These are phyloP conservation scores for Hylaeus volcanicus DNA, from an alignment of 1,140 invertebrate species.

Conservation along the genomic window DNA sequence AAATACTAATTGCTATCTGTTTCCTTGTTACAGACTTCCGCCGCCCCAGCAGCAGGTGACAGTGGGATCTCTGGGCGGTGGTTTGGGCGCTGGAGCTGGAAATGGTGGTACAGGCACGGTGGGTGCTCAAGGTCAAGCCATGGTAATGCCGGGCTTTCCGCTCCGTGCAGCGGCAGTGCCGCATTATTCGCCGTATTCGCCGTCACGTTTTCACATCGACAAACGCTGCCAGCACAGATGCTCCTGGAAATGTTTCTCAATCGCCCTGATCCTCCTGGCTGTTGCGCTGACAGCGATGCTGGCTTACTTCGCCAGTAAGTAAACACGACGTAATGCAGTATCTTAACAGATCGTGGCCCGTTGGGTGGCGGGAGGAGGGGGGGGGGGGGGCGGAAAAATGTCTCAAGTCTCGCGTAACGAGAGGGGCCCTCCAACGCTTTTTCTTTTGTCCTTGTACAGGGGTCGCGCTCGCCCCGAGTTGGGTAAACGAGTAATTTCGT, in stretches of 20 bases:
- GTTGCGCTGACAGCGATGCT: slow-evolving; percentile 94
- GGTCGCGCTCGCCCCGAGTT: too few relatives aligned
- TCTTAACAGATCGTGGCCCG: neutral
- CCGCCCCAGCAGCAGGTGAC: slow-evolving; percentile 80
- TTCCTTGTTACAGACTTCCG: slow-evolving; percentile 78
- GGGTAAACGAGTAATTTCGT: too few relatives aligned
- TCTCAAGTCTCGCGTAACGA: too few relatives aligned
- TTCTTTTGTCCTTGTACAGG: too few relatives aligned
- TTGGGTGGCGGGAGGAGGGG: too few relatives aligned
- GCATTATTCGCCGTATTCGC: slow-evolving; percentile 91
- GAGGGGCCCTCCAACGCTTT: too few relatives aligned
- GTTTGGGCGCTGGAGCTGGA: slow-evolving; percentile 73
- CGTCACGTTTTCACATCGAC: slow-evolving; percentile 95
- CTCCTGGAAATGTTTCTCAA: slow-evolving; percentile 96
- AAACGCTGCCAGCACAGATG: slow-evolving; percentile 95
- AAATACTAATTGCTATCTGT: neutral
- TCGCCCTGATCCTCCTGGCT: slow-evolving; percentile 93
- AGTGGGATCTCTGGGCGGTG: slow-evolving; percentile 73
- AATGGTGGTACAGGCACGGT: slow-evolving; percentile 77
- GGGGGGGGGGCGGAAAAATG: too few relatives aligned
- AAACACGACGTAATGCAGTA: neutral
- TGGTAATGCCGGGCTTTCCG: slow-evolving; percentile 91
- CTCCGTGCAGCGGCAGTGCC: slow-evolving; percentile 86
- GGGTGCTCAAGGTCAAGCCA: slow-evolving; percentile 80
- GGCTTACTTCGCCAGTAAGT: slow-evolving; percentile 96